Evolutionary conservation across 1,140 invertebrate species (phyloP).

Genomic region (Callitettix versicolor): DNA sequence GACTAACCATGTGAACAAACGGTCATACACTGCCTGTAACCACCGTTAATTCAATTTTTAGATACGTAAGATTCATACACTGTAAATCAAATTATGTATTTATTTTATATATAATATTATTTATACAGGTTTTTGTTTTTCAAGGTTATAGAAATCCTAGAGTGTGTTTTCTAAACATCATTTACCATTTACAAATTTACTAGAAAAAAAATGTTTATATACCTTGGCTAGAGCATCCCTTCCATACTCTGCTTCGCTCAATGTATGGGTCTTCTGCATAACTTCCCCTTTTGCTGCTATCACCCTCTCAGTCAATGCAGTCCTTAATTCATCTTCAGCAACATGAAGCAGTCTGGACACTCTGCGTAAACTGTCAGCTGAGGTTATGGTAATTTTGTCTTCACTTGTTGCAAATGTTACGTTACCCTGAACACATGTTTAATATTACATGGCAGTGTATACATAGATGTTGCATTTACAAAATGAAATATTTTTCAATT

Average conservation of each 20-base stretch:
- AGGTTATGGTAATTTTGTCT: constrained; percentile 51
- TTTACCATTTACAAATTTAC: no score
- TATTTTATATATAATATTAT: no score
- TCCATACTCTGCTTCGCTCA: constrained; percentile 77
- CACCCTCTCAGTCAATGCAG: constrained; percentile 70
- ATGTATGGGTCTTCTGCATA: constrained; percentile 82
- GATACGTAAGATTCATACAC: no score
- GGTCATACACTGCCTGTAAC: constrained; percentile 77
- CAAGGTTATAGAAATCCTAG: no score
- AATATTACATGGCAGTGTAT: no score
- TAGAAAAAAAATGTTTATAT: no score
- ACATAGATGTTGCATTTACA: no score
- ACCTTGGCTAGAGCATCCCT: constrained; percentile 87
- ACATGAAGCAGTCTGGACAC: constrained; percentile 64
- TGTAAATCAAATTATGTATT: no score
- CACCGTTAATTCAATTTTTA: no score
- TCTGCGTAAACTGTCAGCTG: constrained; percentile 35
- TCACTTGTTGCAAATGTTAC: constrained; percentile 54
- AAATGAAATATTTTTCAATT: no score
- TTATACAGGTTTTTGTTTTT: no score
- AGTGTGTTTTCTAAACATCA: no score
- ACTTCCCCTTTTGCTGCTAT: constrained; percentile 90
- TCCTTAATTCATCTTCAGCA: constrained; percentile 54
- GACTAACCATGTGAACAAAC: constrained; percentile 88
- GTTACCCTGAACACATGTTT: constrained; percentile 47